phyloP scores from a whole-genome alignment of 1,140 invertebrate species.

The Hycleus phaleratus region DNA sequence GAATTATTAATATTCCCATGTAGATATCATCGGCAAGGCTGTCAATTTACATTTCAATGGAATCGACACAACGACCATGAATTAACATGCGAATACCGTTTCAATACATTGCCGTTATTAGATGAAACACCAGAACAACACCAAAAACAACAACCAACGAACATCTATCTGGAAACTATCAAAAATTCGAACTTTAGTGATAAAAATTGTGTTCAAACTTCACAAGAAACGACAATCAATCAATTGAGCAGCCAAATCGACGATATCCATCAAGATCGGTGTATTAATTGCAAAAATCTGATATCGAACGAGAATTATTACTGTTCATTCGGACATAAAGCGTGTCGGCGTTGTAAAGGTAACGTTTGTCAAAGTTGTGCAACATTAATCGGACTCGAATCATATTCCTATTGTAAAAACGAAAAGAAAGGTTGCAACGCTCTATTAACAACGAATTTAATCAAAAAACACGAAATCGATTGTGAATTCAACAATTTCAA shows the following conservation, averaged over 20 bases:
- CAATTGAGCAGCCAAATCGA: background rate
- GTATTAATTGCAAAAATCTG: conserved; percentile 15
- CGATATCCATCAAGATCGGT: background rate
- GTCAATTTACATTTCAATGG: conserved; percentile 7
- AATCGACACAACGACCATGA: conserved; percentile 15
- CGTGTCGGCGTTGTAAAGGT: conserved; percentile 22
- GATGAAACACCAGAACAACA: background rate
- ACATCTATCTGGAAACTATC: background rate
- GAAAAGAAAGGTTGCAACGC: conserved; percentile 19
- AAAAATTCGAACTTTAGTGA: background rate
- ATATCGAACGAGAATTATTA: conserved; percentile 12
- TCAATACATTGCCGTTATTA: background rate
- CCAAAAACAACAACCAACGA: background rate
- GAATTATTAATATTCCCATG: conserved; percentile 17
- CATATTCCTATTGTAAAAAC: conserved; percentile 24
- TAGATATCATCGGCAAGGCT: conserved; percentile 16
- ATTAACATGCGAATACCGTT: conserved; percentile 9
- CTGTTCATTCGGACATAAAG: conserved; percentile 22
- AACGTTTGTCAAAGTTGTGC: conserved; percentile 19
- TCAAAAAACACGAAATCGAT: conserved; percentile 15
- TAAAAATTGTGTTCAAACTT: no score
- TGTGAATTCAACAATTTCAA: conserved; percentile 23
- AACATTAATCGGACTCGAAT: conserved; percentile 11
- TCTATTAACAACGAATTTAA: background rate
- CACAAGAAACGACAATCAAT: background rate